phyloP scores from a whole-genome alignment of 2,797 vertebrate species.

The Parauchenoglanis ngamensis region DNA sequence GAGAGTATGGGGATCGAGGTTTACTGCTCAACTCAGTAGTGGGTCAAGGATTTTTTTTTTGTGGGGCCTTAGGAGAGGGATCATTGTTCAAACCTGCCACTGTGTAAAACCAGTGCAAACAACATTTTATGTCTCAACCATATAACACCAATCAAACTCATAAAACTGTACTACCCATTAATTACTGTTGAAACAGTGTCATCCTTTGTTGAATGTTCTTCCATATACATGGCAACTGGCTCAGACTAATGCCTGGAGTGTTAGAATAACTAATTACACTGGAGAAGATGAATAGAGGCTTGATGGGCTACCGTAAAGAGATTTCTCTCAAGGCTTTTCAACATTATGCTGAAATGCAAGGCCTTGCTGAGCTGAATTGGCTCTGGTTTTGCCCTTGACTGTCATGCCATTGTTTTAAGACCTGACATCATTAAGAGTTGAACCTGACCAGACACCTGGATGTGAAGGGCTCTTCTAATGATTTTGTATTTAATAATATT shows the following conservation, averaged over 20 bases:
- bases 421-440: conserved; percentile 50
- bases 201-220: conserved; percentile 33
- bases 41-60: conserved; percentile 23
- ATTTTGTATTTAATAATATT: conserved; percentile 69
- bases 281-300: conserved; percentile 51
- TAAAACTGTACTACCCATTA: conserved; percentile 24
- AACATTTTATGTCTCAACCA: conserved; percentile 22
- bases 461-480: conserved; percentile 59
- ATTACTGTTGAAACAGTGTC: conserved; percentile 32
- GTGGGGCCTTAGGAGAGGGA: conserved; percentile 2
- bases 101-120: conserved; percentile 38
- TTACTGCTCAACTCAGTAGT: conserved; percentile 22
- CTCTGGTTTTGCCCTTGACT: conserved; percentile 12
- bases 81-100: conserved; percentile 15
- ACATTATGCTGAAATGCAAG: conserved; percentile 39
- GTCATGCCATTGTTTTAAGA: conserved; percentile 39
- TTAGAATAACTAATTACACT: conserved; percentile 53
- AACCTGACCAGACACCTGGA: conserved; percentile 72
- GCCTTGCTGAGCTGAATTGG: conserved; percentile 26
- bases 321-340: conserved; percentile 44
- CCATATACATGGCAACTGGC: conserved; percentile 21
- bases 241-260: conserved; percentile 41
- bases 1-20: conserved; percentile 29
- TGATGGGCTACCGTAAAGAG: conserved; percentile 37
- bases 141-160: conserved; percentile 19